Percentiles rank a stretch among this genome's conserved stretches.
These are phyloP conservation scores for Cyanoderma ruficeps DNA, from an alignment of 2,113 vertebrate genomes.

Conservation along the genomic window DNA sequence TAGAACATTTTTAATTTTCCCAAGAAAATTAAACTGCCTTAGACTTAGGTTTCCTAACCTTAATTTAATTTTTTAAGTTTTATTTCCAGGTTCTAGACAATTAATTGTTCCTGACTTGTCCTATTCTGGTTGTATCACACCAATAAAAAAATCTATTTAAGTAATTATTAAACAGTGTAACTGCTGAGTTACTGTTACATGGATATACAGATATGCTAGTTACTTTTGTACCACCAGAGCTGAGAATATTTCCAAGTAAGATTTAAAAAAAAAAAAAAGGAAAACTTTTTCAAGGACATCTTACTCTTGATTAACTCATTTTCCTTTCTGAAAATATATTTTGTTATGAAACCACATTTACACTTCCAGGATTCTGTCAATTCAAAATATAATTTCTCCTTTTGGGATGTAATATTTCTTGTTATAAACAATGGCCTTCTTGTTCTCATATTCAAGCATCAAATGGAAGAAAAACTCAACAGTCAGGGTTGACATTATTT, in stretches of 20 bases:
- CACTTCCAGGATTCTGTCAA: background rate
- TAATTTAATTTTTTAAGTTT: background rate
- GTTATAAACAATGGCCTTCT: slow-evolving; percentile 54
- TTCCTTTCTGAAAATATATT: slow-evolving; percentile 42
- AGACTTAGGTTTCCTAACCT: background rate
- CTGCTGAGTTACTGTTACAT: background rate
- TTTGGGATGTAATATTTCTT: background rate
- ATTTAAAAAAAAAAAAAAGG: no score
- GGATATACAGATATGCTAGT: background rate
- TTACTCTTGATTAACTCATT: slow-evolving; percentile 21
- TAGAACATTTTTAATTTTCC: background rate
- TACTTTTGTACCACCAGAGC: background rate
- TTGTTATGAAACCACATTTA: slow-evolving; percentile 19
- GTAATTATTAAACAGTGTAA: background rate
- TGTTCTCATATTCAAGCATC: slow-evolving; percentile 33
- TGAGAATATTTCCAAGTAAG: background rate
- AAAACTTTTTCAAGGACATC: background rate
- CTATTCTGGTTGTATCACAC: background rate
- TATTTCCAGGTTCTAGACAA: background rate
- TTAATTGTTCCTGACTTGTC: background rate
- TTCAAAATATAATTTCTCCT: background rate
- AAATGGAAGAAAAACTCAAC: slow-evolving; percentile 35
- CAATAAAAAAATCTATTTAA: background rate
- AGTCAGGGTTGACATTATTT: slow-evolving; percentile 33
- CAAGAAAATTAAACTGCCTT: background rate